Evolutionary conservation across 2,113 vertebrate species (phyloP).

Genomic region (Athene cunicularia): DNA sequence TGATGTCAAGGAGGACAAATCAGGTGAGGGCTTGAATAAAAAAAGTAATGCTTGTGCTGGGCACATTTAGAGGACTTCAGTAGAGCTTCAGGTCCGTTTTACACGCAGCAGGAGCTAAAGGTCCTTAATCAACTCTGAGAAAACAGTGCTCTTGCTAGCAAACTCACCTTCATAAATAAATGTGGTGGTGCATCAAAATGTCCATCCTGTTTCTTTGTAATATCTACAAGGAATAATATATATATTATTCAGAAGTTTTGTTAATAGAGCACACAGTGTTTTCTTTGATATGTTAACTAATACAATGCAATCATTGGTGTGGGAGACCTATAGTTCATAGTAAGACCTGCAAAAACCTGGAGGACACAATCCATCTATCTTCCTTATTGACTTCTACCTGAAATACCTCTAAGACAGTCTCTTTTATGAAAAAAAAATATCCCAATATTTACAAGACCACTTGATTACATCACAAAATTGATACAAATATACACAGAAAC

Average conservation of each 20-base stretch:
- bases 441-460: neutral
- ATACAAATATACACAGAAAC: neutral
- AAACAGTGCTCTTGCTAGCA: constrained; percentile 19
- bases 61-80: neutral
- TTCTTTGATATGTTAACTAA: neutral
- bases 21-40: neutral
- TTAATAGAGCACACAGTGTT: constrained; percentile 1
- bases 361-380: neutral
- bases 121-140: constrained; percentile 25
- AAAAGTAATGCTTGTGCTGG: neutral
- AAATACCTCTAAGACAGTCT: neutral
- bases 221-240: constrained; percentile 80
- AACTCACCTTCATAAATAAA: constrained; percentile 92
- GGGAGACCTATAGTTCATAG: neutral
- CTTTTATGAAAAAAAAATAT: neutral
- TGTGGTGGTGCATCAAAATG: constrained; percentile 89
- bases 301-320: neutral
- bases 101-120: neutral
- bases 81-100: neutral
- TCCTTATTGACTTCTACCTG: neutral
- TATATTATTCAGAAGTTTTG: constrained; percentile 38
- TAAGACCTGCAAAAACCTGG: neutral
- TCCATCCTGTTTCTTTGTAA: constrained; percentile 93
- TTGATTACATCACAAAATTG: neutral
- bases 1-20: neutral